Conservation (phyloP, 2,797 vertebrate genomes). For the Peromyscus melanophrys region DNA sequence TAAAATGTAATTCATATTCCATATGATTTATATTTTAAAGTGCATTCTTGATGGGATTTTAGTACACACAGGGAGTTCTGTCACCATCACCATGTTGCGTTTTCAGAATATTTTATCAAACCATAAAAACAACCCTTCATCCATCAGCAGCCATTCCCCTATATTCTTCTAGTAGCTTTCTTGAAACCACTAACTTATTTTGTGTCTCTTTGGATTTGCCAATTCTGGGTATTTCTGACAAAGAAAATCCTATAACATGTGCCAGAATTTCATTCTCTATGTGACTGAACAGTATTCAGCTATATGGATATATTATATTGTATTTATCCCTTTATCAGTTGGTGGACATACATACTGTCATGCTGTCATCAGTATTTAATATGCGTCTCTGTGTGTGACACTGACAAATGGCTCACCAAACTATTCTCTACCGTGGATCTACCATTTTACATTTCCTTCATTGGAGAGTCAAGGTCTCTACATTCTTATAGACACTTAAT, state of each 20-base stretch:
- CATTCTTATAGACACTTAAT: background rate
- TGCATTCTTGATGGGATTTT: background rate
- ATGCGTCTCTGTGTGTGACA: background rate
- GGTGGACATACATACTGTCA: background rate
- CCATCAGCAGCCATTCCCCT: background rate
- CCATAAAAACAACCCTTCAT: background rate
- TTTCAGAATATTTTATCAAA: background rate
- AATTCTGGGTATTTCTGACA: background rate
- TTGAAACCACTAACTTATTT: background rate
- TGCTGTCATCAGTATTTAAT: background rate
- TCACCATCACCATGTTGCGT: background rate
- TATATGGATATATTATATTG: background rate
- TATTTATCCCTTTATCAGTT: background rate
- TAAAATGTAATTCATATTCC: background rate
- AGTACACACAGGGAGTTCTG: background rate
- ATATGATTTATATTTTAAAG: background rate
- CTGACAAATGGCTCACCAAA: background rate
- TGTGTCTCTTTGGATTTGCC: background rate
- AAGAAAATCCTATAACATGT: background rate
- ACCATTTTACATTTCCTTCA: background rate
- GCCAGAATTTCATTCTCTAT: background rate
- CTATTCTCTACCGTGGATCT: background rate
- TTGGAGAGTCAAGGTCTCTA: background rate
- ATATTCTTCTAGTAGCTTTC: background rate
- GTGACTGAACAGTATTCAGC: background rate